phyloP scores from a whole-genome alignment of 2,797 vertebrate genomes.

The Artibeus lituratus region DNA sequence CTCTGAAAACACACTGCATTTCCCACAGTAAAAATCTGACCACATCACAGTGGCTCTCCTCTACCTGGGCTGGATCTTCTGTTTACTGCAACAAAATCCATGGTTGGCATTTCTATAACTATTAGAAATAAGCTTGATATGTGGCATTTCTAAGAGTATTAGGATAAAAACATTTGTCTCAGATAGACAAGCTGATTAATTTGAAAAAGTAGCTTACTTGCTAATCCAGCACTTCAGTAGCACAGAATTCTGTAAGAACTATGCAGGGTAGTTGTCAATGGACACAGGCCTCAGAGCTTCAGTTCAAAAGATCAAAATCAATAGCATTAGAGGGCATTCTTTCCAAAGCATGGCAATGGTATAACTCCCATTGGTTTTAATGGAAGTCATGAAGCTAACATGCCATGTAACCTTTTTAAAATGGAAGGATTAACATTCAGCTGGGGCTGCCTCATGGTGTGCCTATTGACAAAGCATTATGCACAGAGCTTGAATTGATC shows the following conservation, averaged over 20 bases:
- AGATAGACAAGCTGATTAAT: conserved; percentile 61
- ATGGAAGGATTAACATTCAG: conserved; percentile 53
- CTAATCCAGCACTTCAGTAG: conserved; percentile 47
- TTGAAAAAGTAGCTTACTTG: conserved; percentile 51
- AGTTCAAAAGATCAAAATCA: conserved; percentile 66
- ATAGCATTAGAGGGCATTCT: conserved; percentile 60
- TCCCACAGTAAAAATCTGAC: not conserved
- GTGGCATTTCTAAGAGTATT: conserved; percentile 42
- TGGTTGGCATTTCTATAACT: not conserved
- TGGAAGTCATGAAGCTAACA: conserved; percentile 52
- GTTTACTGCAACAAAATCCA: not conserved
- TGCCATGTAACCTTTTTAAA: conserved; percentile 63
- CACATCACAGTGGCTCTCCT: not conserved
- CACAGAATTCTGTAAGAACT: not conserved
- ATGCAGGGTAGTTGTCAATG: conserved; percentile 31
- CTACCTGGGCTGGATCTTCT: not conserved
- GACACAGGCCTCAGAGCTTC: conserved; percentile 26
- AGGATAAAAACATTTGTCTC: conserved; percentile 48
- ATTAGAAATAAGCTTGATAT: conserved; percentile 18
- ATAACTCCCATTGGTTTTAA: conserved; percentile 54
- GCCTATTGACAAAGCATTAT: conserved; percentile 56
- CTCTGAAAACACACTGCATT: not conserved
- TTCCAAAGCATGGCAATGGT: conserved; percentile 30
- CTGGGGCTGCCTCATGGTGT: not conserved
- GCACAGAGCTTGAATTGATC: conserved; percentile 48